phyloP scores from a whole-genome alignment of 2,888 invertebrate genomes.

The Keiferia lycopersicella region DNA sequence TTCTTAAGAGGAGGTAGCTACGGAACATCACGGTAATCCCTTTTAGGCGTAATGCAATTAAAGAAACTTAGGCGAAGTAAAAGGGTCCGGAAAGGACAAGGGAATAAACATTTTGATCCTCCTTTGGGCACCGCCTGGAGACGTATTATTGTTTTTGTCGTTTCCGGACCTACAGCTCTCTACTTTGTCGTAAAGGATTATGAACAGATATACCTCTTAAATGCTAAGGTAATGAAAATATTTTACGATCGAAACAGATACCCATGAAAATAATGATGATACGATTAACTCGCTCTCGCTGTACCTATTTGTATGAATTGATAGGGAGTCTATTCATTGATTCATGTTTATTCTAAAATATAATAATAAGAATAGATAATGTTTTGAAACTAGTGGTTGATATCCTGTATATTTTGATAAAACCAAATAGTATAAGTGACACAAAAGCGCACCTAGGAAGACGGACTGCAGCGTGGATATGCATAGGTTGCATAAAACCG shows the following conservation, averaged over 20 bases:
- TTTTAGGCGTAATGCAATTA: conserved; percentile 4
- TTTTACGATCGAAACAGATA: neutral
- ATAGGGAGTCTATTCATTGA: too few relatives aligned
- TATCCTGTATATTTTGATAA: neutral
- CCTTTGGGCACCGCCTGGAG: neutral
- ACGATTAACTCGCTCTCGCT: too few relatives aligned
- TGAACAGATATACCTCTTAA: neutral
- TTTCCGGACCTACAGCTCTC: neutral
- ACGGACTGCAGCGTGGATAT: conserved; percentile 2
- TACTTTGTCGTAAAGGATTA: neutral
- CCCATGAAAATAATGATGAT: neutral
- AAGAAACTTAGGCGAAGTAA: conserved; percentile 3
- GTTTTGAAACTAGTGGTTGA: too few relatives aligned
- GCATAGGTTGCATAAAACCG: conserved; percentile 5
- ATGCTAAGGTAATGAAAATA: neutral
- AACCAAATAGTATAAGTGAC: neutral
- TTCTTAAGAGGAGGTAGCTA: neutral
- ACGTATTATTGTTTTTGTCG: conserved; percentile 1
- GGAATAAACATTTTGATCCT: conserved; percentile 6
- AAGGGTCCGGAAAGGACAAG: neutral
- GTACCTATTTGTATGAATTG: too few relatives aligned
- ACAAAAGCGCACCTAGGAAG: neutral
- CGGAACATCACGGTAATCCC: neutral
- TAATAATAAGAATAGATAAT: too few relatives aligned
- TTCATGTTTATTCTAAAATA: too few relatives aligned